Conservation (phyloP, 2,113 vertebrate genomes). For the Excalfactoria chinensis region DNA sequence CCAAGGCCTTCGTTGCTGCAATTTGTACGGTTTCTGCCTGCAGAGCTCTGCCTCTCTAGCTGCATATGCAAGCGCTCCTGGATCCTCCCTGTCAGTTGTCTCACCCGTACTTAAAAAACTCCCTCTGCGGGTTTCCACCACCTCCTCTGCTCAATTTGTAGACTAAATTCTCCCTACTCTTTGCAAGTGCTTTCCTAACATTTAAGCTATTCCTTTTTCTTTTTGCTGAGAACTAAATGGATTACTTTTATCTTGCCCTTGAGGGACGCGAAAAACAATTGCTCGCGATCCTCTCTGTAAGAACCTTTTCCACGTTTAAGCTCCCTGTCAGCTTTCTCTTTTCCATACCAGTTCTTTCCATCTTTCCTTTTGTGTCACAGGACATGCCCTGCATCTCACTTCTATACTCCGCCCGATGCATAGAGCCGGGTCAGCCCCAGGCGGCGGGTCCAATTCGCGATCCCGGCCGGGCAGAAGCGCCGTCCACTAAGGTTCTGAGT, state of each 20-base stretch:
- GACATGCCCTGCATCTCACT: neutral
- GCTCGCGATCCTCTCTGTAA: neutral
- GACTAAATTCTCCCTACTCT: constrained; percentile 10
- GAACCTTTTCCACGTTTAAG: neutral
- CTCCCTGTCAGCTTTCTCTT: constrained; percentile 3
- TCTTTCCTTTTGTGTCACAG: neutral
- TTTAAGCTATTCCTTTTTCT: neutral
- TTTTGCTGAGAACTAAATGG: neutral
- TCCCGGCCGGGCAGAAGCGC: neutral
- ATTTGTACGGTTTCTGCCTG: neutral
- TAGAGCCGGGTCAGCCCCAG: too few relatives aligned
- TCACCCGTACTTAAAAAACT: constrained; percentile 3
- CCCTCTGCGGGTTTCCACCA: constrained; percentile 17
- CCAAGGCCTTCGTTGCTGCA: neutral
- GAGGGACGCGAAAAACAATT: constrained; percentile 48
- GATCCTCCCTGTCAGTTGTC: neutral
- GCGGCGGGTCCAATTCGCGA: too few relatives aligned
- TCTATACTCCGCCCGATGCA: too few relatives aligned
- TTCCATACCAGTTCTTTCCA: neutral
- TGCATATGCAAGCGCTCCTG: neutral
- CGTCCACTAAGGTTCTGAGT: neutral
- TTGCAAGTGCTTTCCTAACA: neutral
- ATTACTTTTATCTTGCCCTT: constrained; percentile 56
- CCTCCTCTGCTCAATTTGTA: neutral
- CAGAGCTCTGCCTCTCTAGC: neutral